Evolutionary conservation across 2,888 invertebrate species (phyloP).

Genomic region (Schizotus pectinicornis): DNA sequence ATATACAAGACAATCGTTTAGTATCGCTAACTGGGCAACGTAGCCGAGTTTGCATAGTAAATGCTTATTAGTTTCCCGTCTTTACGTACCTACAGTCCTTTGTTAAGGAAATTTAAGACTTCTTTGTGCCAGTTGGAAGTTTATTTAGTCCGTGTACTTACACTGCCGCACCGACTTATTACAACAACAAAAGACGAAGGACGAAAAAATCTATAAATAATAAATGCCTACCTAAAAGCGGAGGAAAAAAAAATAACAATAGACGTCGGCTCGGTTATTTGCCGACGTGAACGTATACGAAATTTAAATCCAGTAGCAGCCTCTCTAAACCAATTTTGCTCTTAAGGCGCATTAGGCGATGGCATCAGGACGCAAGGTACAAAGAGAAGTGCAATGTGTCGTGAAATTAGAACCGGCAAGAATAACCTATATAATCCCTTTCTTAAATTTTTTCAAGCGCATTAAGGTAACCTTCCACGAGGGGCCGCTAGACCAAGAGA

Average conservation of each 20-base stretch:
- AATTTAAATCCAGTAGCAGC: slow-evolving; percentile 14
- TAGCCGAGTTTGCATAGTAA: slow-evolving; percentile 36
- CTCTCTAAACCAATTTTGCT: slow-evolving; percentile 31
- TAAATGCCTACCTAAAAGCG: not conserved
- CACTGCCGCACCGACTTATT: slow-evolving; percentile 4
- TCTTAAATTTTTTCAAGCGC: slow-evolving; percentile 44
- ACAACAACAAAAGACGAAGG: not conserved
- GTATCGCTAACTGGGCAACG: slow-evolving; percentile 34
- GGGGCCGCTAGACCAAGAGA: slow-evolving; percentile 18
- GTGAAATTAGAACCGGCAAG: slow-evolving; percentile 51
- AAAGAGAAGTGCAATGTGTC: slow-evolving; percentile 45
- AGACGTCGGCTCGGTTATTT: not conserved
- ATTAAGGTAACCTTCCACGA: slow-evolving; percentile 40
- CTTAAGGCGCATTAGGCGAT: slow-evolving; percentile 34
- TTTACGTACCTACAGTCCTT: slow-evolving; percentile 40
- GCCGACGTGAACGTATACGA: not conserved
- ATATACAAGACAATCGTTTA: slow-evolving; percentile 37
- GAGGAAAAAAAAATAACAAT: not conserved
- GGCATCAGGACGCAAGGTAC: slow-evolving; percentile 22
- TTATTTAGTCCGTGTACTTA: slow-evolving; percentile 38
- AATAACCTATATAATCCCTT: slow-evolving; percentile 49
- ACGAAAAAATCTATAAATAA: not conserved
- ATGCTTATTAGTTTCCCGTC: slow-evolving; percentile 44
- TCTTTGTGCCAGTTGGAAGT: slow-evolving; percentile 42
- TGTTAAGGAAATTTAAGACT: slow-evolving; percentile 45